Base-by-base conservation (phyloP, 2,113 vertebrate species). In the Poeciliopsis prolifica region DNA sequence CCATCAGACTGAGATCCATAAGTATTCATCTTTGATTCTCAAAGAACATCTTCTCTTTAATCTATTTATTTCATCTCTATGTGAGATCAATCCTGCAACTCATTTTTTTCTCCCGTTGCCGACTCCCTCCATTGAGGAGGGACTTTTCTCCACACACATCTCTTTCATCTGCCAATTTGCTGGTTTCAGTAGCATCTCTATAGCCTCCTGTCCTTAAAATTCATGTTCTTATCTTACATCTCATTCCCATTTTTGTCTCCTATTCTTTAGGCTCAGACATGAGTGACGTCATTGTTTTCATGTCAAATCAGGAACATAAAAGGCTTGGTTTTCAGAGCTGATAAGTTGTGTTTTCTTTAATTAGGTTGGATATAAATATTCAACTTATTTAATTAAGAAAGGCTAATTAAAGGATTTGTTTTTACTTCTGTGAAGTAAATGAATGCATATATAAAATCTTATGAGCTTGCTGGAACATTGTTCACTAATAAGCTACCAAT, bases 1-100 rank as follows among this genome's bases (percentile, higher is more conserved):
- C 61, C 30, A 65, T 65, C 68, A 72, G 29, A 65, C 70, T 73
- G 35, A 68, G 42, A 89, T 84, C 75, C 78, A 67, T 79, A 80
- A 81, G 37, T 71, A 66, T 37, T 61, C 42, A 62, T 79, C 74
- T 81, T 48, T 83, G 70, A 79, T 82, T 84, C 73, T 74, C 26
- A 58, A 2, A 19, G 61, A 74, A 44, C 75, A 61, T 78, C 72
- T 75, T 70, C 61, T 22, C 79, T 82, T 86, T 80, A 81, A 80
- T 80, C 82, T 85, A 68, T 83, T 82, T 76, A 82, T 79, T 80
- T 87, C 64, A 75, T 86, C 82, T 79, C 68, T 0, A 6, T 73
- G 75, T 83, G 60, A 81, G 62, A 87, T 88, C 30, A 74, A 86
- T 90, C 71, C 61, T 65, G 58, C 85, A 85, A 77, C 75, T 77